Conservation (phyloP, 2,113 vertebrate species). For the Tragulus kanchil region DNA sequence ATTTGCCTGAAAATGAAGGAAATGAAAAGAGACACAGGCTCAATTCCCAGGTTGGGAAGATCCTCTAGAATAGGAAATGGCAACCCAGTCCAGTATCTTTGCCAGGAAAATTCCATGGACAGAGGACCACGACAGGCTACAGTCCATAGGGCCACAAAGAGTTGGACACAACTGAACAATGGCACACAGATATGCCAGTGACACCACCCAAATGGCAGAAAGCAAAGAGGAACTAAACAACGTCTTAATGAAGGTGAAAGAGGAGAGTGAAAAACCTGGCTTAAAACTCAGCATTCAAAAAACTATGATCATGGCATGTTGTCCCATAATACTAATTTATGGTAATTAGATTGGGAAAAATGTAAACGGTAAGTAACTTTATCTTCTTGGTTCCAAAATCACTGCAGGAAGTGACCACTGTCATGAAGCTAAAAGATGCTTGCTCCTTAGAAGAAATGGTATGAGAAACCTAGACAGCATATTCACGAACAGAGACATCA, state of each 20-base stretch:
- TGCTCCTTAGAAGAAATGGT: not conserved
- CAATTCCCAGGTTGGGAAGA: no score
- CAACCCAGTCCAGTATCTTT: no score
- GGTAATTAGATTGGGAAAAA: not conserved
- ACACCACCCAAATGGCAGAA: not conserved
- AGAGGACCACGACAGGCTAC: no score
- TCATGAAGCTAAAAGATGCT: not conserved
- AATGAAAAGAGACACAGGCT: no score
- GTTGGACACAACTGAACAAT: no score
- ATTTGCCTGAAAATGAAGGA: no score
- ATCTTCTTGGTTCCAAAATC: not conserved
- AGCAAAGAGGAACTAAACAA: not conserved
- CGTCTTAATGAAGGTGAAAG: not conserved
- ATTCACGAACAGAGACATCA: not conserved
- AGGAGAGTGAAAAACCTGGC: not conserved
- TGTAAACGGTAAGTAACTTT: not conserved
- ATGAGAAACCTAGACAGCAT: not conserved
- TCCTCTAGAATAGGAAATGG: no score
- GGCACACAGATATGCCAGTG: not conserved
- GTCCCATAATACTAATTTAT: not conserved
- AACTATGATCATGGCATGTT: not conserved
- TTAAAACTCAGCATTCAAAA: not conserved
- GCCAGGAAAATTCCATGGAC: no score
- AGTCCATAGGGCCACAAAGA: no score
- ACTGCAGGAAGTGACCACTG: not conserved